Percentiles rank a stretch among this genome's conserved stretches.
Evolutionary conservation across 1,140 invertebrate species (phyloP).

Genomic region (Cataglyphis hispanica): DNA sequence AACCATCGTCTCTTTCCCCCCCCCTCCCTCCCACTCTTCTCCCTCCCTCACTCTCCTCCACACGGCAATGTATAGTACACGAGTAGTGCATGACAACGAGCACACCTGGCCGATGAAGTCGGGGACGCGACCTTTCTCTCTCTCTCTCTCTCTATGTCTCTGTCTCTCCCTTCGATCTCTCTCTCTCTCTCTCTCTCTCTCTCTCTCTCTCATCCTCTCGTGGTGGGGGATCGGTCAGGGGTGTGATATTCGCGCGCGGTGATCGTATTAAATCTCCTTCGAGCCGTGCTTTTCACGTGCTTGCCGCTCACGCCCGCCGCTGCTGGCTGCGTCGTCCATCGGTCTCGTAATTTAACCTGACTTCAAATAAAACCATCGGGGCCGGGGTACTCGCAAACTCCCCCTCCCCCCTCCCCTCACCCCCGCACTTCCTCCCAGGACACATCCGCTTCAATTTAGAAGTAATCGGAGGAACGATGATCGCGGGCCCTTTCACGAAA

Average conservation of each 20-base stretch:
- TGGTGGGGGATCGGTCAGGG: conserved; percentile 68
- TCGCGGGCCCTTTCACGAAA: conserved; percentile 36
- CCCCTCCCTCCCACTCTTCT: background rate
- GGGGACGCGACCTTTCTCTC: conserved; percentile 30
- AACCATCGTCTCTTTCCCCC: conserved; percentile 30
- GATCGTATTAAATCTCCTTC: conserved; percentile 84
- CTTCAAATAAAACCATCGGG: conserved; percentile 76
- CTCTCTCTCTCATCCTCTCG: too few species aligned
- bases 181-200: too few species aligned
- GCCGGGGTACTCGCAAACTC: conserved; percentile 65
- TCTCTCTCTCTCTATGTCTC: too few species aligned
- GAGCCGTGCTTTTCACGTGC: conserved; percentile 78
- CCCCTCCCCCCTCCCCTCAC: too few species aligned
- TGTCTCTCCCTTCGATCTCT: too few species aligned
- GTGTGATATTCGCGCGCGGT: conserved; percentile 79
- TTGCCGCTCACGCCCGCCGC: conserved; percentile 40
- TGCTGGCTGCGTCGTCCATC: conserved; percentile 68
- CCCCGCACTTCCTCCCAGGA: background rate
- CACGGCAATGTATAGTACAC: conserved; percentile 72
- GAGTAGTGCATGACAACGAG: conserved; percentile 81
- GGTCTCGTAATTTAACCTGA: conserved; percentile 77
- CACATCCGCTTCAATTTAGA: conserved; percentile 47
- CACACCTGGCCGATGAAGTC: conserved; percentile 76
- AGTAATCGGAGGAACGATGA: conserved; percentile 57
- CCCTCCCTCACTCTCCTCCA: background rate